Conservation (phyloP, 2,888 invertebrate genomes). For the Papilio demoleus region DNA sequence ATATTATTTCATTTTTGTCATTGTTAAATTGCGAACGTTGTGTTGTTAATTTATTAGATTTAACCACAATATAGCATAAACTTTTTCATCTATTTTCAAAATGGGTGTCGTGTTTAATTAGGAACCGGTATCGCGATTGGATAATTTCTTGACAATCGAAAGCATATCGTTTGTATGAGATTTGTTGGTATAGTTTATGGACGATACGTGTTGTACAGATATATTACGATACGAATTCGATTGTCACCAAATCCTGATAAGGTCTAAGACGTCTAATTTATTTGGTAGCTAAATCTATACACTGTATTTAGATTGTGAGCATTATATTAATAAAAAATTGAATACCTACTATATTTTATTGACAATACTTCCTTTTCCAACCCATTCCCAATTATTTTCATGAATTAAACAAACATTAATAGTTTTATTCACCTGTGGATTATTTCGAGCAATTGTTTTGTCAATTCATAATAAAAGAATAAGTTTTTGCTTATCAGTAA, state of each 20-base stretch:
- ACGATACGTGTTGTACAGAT: too few relatives aligned
- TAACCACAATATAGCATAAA: neutral
- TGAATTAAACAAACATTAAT: neutral
- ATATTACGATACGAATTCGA: too few relatives aligned
- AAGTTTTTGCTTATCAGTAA: neutral
- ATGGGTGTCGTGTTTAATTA: constrained; percentile 57
- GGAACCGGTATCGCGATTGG: too few relatives aligned
- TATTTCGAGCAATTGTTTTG: neutral
- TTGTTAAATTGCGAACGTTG: neutral
- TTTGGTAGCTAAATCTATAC: constrained; percentile 71
- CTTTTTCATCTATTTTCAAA: constrained; percentile 14
- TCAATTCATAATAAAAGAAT: neutral
- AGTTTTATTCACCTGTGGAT: neutral
- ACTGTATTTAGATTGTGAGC: constrained; percentile 80
- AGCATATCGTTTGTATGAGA: too few relatives aligned
- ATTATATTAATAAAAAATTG: constrained; percentile 73
- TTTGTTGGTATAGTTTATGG: too few relatives aligned
- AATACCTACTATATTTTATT: constrained; percentile 55
- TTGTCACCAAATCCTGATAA: too few relatives aligned
- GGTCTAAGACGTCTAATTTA: constrained; percentile 75
- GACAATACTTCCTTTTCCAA: neutral
- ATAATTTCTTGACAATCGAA: too few relatives aligned
- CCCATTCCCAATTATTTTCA: neutral
- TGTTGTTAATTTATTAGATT: neutral
- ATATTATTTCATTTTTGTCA: constrained; percentile 1